Evolutionary conservation across 2,888 invertebrate genomes (phyloP).

Genomic region (Melipona beecheii): DNA sequence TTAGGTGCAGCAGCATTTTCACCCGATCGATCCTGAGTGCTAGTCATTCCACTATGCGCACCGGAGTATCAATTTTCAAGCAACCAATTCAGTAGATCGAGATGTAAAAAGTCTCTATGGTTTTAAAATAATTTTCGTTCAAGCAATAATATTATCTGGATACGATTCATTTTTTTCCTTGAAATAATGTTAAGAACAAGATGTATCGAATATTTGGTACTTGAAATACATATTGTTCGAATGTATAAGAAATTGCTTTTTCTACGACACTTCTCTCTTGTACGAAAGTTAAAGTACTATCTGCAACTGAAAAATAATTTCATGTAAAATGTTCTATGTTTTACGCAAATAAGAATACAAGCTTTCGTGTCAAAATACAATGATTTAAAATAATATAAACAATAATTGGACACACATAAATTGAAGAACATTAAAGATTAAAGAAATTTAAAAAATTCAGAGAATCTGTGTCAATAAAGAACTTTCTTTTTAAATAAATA

Average conservation of each 20-base stretch:
- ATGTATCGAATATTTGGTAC: conserved; percentile 71
- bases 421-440: background rate
- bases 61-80: conserved; percentile 39
- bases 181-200: conserved; percentile 67
- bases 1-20: conserved; percentile 57
- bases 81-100: conserved; percentile 46
- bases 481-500: background rate
- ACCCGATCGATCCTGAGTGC: conserved; percentile 56
- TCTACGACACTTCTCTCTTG: conserved; percentile 8
- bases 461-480: background rate
- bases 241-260: conserved; percentile 39
- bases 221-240: conserved; percentile 69
- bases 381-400: background rate
- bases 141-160: conserved; percentile 52
- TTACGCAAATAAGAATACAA: background rate
- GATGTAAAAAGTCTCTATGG: conserved; percentile 31
- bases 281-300: background rate
- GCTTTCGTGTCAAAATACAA: background rate
- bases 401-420: background rate
- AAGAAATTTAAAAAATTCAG: conserved; percentile 2
- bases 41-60: conserved; percentile 57
- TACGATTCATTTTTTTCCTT: conserved; percentile 37
- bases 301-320: background rate
- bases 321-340: too few relatives aligned
- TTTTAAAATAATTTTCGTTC: conserved; percentile 48